A percentile compares a stretch with the other conserved stretches of the same genome.
These are phyloP conservation scores for Drosophila biarmipes DNA, from an alignment of 1,140 invertebrate genomes.

Conservation along the genomic window DNA sequence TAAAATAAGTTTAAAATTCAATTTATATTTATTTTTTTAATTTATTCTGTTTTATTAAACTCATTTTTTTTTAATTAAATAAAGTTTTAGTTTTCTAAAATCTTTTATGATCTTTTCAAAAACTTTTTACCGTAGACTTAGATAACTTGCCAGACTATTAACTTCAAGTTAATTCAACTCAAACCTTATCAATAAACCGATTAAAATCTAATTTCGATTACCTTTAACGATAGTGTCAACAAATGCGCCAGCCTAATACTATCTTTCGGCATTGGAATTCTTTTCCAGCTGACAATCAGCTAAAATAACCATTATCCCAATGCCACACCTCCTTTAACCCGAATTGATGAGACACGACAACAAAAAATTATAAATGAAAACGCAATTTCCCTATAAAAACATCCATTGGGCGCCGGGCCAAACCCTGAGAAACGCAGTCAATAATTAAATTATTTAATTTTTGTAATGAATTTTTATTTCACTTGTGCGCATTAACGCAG, in stretches of 20 bases:
- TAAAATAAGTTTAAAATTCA: too few relatives aligned
- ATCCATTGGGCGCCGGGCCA: slow-evolving; percentile 55
- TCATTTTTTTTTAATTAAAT: too few relatives aligned
- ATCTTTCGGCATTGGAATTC: background rate
- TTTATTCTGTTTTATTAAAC: too few relatives aligned
- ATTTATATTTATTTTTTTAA: too few relatives aligned
- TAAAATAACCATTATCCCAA: slow-evolving; percentile 19
- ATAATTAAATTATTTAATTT: slow-evolving; percentile 70
- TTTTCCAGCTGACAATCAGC: slow-evolving; percentile 10
- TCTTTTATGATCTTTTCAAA: background rate
- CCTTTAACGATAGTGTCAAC: slow-evolving; percentile 2
- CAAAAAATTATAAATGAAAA: slow-evolving; percentile 67
- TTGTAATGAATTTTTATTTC: slow-evolving; percentile 43
- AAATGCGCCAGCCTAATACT: background rate
- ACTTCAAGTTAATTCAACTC: background rate
- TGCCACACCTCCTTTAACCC: slow-evolving; percentile 19
- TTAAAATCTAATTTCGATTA: slow-evolving; percentile 20
- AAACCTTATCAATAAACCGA: slow-evolving; percentile 21
- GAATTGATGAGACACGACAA: slow-evolving; percentile 16
- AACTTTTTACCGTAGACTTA: background rate
- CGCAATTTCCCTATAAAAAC: slow-evolving; percentile 81
- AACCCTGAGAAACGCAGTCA: slow-evolving; percentile 56
- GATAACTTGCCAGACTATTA: slow-evolving; percentile 8
- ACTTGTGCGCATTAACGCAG: slow-evolving; percentile 58
- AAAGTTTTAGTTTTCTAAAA: too few relatives aligned